phyloP scores from a whole-genome alignment of 2,888 invertebrate genomes.

The Himalopsyche anomala region DNA sequence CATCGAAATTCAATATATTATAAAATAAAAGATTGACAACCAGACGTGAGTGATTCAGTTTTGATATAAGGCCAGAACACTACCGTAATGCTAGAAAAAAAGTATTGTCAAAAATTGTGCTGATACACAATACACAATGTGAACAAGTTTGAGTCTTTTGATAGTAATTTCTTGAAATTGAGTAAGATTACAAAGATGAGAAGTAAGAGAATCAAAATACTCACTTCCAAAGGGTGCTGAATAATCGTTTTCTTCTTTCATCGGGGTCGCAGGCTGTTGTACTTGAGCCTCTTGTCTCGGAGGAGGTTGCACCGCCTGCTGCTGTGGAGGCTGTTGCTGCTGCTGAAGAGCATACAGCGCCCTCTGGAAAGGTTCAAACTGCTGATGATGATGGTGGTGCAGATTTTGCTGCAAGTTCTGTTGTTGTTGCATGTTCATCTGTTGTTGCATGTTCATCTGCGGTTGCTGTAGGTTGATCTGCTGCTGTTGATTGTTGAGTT shows the following conservation, averaged over 20 bases:
- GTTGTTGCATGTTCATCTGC: conserved; percentile 71
- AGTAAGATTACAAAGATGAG: no score
- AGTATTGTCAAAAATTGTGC: no score
- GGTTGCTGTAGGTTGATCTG: conserved; percentile 72
- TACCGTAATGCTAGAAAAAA: no score
- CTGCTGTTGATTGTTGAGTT: conserved; percentile 70
- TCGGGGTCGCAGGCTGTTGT: conserved; percentile 47
- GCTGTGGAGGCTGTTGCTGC: conserved; percentile 65
- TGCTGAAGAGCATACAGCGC: conserved; percentile 71
- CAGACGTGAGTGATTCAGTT: no score
- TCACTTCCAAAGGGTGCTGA: conserved; percentile 62
- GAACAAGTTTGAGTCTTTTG: no score
- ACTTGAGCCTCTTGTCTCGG: conserved; percentile 68
- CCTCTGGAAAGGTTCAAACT: conserved; percentile 60
- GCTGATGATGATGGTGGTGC: conserved; percentile 52
- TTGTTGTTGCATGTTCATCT: conserved; percentile 73
- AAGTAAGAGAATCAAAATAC: conserved; percentile 19
- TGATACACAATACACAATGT: no score
- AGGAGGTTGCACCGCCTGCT: conserved; percentile 48
- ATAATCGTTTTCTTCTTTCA: conserved; percentile 64
- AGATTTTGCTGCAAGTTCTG: conserved; percentile 72
- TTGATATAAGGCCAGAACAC: no score
- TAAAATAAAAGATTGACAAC: no score
- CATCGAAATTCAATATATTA: no score
- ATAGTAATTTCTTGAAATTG: no score